phyloP scores from a whole-genome alignment of 2,113 vertebrate genomes.

The Eurypyga helias region DNA sequence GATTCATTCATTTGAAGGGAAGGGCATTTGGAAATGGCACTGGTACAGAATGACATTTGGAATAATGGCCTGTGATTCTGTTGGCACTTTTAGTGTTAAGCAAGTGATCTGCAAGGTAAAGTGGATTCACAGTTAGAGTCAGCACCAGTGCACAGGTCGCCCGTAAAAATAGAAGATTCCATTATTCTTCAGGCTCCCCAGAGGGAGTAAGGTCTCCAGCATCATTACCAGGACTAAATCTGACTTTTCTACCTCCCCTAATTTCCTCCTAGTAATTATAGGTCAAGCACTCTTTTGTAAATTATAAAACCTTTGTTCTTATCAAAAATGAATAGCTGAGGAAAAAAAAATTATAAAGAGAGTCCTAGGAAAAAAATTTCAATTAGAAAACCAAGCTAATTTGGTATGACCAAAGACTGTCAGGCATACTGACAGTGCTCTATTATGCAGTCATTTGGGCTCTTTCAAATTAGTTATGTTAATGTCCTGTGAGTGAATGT shows the following conservation, averaged over 20 bases:
- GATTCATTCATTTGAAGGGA: conserved; percentile 75
- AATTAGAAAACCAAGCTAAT: conserved; percentile 99
- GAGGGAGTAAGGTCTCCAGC: conserved; percentile 95
- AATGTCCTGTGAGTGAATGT: conserved; percentile 99
- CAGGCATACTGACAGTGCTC: conserved; percentile 97
- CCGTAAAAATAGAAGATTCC: conserved; percentile 99
- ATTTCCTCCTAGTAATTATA: conserved; percentile 98
- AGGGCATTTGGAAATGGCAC: conserved; percentile 78
- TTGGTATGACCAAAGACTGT: conserved; percentile 99
- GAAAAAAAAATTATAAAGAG: conserved; percentile 73
- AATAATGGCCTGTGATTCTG: conserved; percentile 88
- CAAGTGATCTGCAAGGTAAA: conserved; percentile 89
- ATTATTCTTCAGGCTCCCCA: conserved; percentile 96
- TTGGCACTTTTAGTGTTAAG: conserved; percentile 88
- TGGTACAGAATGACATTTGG: conserved; percentile 84
- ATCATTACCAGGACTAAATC: conserved; percentile 99
- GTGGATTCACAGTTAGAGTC: conserved; percentile 86
- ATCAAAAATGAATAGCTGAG: conserved; percentile 87
- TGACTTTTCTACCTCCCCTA: conserved; percentile 89
- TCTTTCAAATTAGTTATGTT: conserved; percentile 99
- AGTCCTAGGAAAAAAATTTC: conserved; percentile 88
- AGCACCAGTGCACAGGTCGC: conserved; percentile 90
- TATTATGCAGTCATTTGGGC: conserved; percentile 99
- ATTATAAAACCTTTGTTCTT: conserved; percentile 99
- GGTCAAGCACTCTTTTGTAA: conserved; percentile 99